Conservation (phyloP, 92 coral and sea anemone species). For the Parazoanthus darwini region DNA sequence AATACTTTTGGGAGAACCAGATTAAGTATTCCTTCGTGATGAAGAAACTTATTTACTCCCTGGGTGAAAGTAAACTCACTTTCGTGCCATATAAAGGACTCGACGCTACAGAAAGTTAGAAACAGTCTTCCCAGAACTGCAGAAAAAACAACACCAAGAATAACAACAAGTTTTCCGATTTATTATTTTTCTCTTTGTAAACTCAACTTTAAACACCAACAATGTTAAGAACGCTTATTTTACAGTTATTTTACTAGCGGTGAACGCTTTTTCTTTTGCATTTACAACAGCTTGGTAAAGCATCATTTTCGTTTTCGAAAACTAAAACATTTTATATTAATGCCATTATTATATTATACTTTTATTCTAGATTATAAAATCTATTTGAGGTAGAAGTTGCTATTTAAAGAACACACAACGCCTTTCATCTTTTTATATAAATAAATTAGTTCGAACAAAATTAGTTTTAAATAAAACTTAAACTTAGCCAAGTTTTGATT, state of each 20-base stretch:
- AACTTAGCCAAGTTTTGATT: neutral
- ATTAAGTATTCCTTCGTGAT: no score
- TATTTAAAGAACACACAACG: slow-evolving; percentile 1
- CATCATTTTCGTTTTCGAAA: neutral
- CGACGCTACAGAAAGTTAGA: no score
- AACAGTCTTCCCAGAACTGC: no score
- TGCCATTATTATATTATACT: slow-evolving; percentile 23
- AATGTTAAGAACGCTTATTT: neutral
- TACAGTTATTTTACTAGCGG: neutral
- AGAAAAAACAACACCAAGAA: neutral
- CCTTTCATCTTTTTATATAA: neutral
- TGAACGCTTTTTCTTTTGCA: neutral
- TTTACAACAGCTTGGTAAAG: slow-evolving; percentile 13
- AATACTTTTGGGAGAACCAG: no score
- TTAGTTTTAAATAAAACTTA: neutral
- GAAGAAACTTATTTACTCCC: no score
- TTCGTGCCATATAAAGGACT: no score
- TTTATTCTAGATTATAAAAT: neutral
- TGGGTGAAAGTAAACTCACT: no score
- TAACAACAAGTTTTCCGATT: neutral
- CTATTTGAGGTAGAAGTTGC: neutral
- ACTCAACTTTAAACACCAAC: neutral
- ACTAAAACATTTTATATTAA: slow-evolving; percentile 25
- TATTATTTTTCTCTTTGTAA: neutral
- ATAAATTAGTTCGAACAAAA: neutral